These are phyloP conservation scores for Hipposideros larvatus DNA, from an alignment of 2,797 vertebrate species.

Conservation along the genomic window DNA sequence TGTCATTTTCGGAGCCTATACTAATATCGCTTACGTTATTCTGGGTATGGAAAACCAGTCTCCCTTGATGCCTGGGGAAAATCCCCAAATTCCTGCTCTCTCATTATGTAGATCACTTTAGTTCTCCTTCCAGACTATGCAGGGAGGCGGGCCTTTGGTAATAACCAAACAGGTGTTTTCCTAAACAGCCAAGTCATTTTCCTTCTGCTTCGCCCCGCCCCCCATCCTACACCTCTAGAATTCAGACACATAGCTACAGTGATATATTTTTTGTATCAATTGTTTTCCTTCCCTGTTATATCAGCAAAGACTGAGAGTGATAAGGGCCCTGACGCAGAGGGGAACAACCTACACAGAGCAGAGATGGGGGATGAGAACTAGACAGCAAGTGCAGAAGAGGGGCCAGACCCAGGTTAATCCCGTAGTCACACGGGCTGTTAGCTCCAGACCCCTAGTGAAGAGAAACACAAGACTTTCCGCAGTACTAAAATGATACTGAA, in stretches of 20 bases:
- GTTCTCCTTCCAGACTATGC: neutral
- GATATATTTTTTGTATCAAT: neutral
- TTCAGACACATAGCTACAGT: neutral
- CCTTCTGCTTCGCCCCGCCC: neutral
- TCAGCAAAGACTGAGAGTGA: neutral
- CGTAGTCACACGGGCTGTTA: neutral
- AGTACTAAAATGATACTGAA: neutral
- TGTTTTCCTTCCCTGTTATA: neutral
- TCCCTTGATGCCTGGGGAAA: neutral
- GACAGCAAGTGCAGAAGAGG: neutral
- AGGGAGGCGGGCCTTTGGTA: neutral
- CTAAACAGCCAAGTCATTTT: neutral
- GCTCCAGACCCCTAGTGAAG: neutral
- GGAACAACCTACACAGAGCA: accelerated
- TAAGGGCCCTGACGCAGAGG: neutral
- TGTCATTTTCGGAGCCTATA: neutral
- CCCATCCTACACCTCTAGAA: neutral
- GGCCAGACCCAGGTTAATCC: neutral
- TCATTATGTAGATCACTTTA: neutral
- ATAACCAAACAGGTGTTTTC: neutral
- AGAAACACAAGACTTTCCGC: neutral
- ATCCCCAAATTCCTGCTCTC: neutral
- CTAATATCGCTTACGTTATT: neutral
- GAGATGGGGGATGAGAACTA: neutral
- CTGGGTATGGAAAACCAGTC: neutral